Base-by-base conservation (phyloP, 1,140 invertebrate species). In the Sitophilus oryzae region DNA sequence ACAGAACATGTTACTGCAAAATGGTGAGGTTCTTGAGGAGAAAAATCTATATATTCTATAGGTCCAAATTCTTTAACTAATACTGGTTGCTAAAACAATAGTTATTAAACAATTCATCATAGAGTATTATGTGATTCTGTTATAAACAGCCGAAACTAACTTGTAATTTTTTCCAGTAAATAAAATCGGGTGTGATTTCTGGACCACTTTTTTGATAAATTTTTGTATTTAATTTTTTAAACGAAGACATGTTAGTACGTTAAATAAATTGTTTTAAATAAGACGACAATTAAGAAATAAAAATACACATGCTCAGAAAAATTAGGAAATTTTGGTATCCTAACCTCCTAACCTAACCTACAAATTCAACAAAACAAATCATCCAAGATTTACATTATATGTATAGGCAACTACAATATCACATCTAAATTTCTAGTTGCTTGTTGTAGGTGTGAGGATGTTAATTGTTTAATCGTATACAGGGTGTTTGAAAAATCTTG, bases 1-100 rank as follows among this genome's bases (percentile, higher is more conserved):
- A 91, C 87, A 1, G 91, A 93, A 71, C 88, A 93, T 40, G 93
- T 92, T 4, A 93, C 86, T 10, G 91, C 90, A 77, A 94, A 91
- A 69, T 89, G 84, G 76, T 93, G 80, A 0, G 91, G 90, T 64
- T 92, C 83, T 11, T 84, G 76, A 5, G 89, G 88, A 63, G 89
- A 91, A 69, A 96, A 93, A 69, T 95, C 87, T 45, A 97, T 82
- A 65, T 89, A 88, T 69, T 94, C 91, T 23, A 96, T 89, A 0
- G 87, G 80, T 30, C 91, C 91, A 77, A 89, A 91, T 73, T 96
- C 93, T 74, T 96, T 96, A 0, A 94, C 79, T 37, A 93, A 79
- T 3, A 91, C 85, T 42, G 91, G 90, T 62, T 82, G 76, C 91
- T 94, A 69, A 60, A 80, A 82, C 45, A 37, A 57, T 19, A 16